These are phyloP conservation scores for Notospermus geniculatus DNA, from an alignment of 1,140 invertebrate species.

Conservation along the genomic window DNA sequence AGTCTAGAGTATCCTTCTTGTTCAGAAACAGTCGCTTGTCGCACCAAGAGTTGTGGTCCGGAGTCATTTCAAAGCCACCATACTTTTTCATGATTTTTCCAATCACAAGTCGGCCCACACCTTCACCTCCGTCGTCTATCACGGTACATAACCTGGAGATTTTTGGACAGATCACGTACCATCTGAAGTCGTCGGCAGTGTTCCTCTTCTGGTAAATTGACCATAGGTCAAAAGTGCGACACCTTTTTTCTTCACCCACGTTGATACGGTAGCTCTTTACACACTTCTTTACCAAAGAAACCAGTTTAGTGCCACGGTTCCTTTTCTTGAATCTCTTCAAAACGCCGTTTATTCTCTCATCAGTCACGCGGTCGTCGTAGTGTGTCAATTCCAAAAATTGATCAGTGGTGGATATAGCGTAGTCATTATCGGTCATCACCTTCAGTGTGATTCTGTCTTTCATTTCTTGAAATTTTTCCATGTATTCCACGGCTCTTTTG, in stretches of 20 bases:
- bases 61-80: background rate
- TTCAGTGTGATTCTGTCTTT: background rate
- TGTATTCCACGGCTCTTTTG: background rate
- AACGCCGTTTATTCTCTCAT: background rate
- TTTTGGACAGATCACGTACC: background rate
- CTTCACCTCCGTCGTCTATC: background rate
- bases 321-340: background rate
- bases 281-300: too few relatives aligned
- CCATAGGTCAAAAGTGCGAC: slow-evolving; percentile 1
- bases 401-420: background rate
- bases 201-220: background rate
- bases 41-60: slow-evolving; percentile 6
- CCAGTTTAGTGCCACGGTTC: background rate
- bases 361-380: background rate
- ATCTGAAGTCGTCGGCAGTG: background rate
- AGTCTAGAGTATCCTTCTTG: background rate
- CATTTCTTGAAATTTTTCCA: background rate
- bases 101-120: too few relatives aligned
- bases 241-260: background rate
- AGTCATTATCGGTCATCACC: background rate
- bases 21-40: background rate
- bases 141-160: background rate
- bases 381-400: background rate
- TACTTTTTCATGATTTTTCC: too few relatives aligned
- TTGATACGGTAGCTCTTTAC: too few relatives aligned